phyloP scores from a whole-genome alignment of 2,888 invertebrate species.

The Psylliodes chrysocephalus region DNA sequence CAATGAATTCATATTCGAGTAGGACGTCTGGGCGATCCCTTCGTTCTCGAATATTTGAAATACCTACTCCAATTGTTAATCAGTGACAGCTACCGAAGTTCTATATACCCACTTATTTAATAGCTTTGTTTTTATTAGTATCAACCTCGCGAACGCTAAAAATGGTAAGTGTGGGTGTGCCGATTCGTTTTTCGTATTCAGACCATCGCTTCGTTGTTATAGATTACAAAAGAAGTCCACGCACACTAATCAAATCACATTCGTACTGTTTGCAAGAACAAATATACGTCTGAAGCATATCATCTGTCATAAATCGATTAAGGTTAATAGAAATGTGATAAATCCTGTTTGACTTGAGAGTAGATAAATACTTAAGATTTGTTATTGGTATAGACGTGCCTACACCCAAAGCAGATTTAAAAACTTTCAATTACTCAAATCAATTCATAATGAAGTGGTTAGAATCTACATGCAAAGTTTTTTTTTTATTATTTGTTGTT shows the following conservation, averaged over 20 bases:
- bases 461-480: no score
- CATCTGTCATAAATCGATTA: not conserved
- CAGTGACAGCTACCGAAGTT: slow-evolving; percentile 15
- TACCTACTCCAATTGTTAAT: slow-evolving; percentile 19
- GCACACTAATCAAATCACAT: not conserved
- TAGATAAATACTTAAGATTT: no score
- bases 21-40: slow-evolving; percentile 24
- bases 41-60: slow-evolving; percentile 23
- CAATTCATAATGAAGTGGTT: no score
- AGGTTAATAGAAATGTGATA: not conserved
- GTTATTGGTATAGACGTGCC: no score
- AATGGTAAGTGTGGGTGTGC: slow-evolving; percentile 42
- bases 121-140: slow-evolving; percentile 19
- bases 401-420: no score
- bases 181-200: slow-evolving; percentile 39
- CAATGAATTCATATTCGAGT: slow-evolving; percentile 7
- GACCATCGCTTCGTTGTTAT: slow-evolving; percentile 28
- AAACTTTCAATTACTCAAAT: no score
- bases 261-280: not conserved
- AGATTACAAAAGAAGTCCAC: slow-evolving; percentile 21
- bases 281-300: not conserved
- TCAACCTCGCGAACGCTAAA: slow-evolving; percentile 41
- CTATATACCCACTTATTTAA: slow-evolving; percentile 37
- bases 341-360: not conserved
- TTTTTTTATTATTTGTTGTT: no score